Base-by-base conservation (phyloP, 1,140 invertebrate species). In the Leptoteleia sp. region DNA sequence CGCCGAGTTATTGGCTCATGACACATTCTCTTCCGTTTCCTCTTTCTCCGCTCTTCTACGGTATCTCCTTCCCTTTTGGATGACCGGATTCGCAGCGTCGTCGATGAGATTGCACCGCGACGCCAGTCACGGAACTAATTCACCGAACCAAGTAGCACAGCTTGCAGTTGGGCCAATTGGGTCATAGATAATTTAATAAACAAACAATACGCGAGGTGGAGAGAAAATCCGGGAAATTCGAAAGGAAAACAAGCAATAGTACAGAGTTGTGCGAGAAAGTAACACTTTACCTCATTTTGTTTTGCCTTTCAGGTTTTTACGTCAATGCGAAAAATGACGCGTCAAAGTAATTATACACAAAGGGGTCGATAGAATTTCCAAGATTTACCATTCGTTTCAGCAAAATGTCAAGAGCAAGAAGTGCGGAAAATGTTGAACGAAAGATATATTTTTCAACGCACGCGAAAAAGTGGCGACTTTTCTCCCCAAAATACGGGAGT, bases 101-200 rank as follows among this genome's bases (percentile, higher is more conserved):
- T 31, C 62, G 73, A 65, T 70, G 55, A 57, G 62, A 81, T 76
- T 48, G 64, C 65, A 54, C 57, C 55, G 65, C 70, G 45, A 68
- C 64, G 62, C 65, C 77, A 81, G 47, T 50, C 59, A 70, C 72
- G 33, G 68, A 70, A 48, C 79, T 57, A 81, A 73, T 71, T 57
- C 54, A 33, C 62, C 40, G 42, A 72, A 75, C 61, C 52, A 71
- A 83, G 52, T 55, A 59, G 57, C 47, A 43, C 40, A 68, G 42
- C 52, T 47, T 57, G 61, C 70, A 78, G 72, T 70, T 64, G 70
- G 59, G 81, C 77, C 81, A 85, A 85, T 85, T 83, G 76, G 79
- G 73, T 78, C 70, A 61, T 72, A 50, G 75, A 75, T 83, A 80
- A 81, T 81, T 80, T 77, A 77, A 79, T 75, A 79, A 82, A 77